These are phyloP conservation scores for Podiceps cristatus DNA, from an alignment of 2,113 vertebrate species.

Conservation along the genomic window DNA sequence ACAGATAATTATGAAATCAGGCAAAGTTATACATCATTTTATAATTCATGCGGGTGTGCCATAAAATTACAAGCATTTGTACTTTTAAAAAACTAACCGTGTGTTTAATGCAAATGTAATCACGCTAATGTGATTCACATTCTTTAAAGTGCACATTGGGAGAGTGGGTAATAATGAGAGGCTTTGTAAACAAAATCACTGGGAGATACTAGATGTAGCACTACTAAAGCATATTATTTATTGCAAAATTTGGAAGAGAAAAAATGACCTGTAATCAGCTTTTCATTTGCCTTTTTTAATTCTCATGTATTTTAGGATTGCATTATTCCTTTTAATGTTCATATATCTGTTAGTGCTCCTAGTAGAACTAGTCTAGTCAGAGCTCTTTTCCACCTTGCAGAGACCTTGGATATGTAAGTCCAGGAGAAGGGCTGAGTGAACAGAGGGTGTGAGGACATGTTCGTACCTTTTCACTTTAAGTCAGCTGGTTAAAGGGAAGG, in stretches of 20 bases:
- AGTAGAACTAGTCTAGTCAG: neutral
- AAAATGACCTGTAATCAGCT: neutral
- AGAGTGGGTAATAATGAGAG: constrained; percentile 23
- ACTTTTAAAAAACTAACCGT: constrained; percentile 31
- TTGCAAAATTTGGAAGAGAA: neutral
- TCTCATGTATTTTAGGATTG: neutral
- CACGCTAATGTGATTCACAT: neutral
- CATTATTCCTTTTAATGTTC: neutral
- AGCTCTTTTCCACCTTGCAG: neutral
- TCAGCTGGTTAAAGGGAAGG: neutral
- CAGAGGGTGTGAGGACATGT: rapidly evolving
- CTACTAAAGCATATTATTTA: neutral
- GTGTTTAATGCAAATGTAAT: constrained; percentile 66
- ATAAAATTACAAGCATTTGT: constrained; percentile 52
- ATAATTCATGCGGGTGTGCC: constrained; percentile 38
- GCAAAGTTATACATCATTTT: constrained; percentile 46
- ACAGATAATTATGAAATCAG: constrained; percentile 63
- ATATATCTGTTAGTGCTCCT: constrained; percentile 1
- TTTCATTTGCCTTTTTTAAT: neutral
- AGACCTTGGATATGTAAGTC: neutral
- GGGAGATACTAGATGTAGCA: neutral
- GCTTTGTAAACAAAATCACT: constrained; percentile 58
- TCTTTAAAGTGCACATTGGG: constrained; percentile 34
- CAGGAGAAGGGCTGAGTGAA: neutral
- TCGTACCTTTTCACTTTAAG: neutral